A percentile compares a stretch with the other conserved stretches of the same genome.
Evolutionary conservation across 2,797 vertebrate genomes (phyloP).

Genomic region (Leptoclinus maculatus): DNA sequence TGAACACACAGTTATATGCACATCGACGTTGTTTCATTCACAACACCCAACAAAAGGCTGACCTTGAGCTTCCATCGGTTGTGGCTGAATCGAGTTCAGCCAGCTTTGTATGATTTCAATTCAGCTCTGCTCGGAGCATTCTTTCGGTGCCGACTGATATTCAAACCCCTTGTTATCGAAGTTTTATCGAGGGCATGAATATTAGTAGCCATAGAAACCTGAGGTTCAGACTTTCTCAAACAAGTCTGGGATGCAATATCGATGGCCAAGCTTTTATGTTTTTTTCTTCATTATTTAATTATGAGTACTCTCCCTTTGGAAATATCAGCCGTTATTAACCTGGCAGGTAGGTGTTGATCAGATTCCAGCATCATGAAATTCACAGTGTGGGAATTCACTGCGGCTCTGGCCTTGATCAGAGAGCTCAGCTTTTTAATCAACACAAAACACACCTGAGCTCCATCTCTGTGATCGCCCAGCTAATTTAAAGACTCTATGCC

Average conservation of each 20-base stretch:
- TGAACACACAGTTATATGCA: constrained; percentile 21
- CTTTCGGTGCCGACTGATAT: constrained; percentile 7
- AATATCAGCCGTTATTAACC: constrained; percentile 21
- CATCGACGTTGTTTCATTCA: constrained; percentile 28
- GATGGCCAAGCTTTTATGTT: neutral
- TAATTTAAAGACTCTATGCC: constrained; percentile 48
- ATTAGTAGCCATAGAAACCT: constrained; percentile 34
- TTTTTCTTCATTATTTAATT: constrained; percentile 24
- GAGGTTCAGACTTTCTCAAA: constrained; percentile 29
- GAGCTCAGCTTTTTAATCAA: constrained; percentile 64
- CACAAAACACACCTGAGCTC: constrained; percentile 58
- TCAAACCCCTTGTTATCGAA: constrained; percentile 28
- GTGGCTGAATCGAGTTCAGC: constrained; percentile 22
- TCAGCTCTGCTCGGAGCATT: constrained; percentile 23
- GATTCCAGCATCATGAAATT: constrained; percentile 18
- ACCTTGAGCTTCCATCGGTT: constrained; percentile 46
- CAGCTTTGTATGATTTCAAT: constrained; percentile 34
- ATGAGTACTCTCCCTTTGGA: constrained; percentile 11
- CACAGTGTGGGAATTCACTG: constrained; percentile 31
- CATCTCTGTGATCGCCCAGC: constrained; percentile 26
- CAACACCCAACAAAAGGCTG: constrained; percentile 30
- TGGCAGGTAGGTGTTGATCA: constrained; percentile 37
- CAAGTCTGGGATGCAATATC: neutral
- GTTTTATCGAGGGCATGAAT: constrained; percentile 19
- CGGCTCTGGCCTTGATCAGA: constrained; percentile 35